These are phyloP conservation scores for Zeuzera pyrina DNA, from an alignment of 2,888 invertebrate species.

Conservation along the genomic window DNA sequence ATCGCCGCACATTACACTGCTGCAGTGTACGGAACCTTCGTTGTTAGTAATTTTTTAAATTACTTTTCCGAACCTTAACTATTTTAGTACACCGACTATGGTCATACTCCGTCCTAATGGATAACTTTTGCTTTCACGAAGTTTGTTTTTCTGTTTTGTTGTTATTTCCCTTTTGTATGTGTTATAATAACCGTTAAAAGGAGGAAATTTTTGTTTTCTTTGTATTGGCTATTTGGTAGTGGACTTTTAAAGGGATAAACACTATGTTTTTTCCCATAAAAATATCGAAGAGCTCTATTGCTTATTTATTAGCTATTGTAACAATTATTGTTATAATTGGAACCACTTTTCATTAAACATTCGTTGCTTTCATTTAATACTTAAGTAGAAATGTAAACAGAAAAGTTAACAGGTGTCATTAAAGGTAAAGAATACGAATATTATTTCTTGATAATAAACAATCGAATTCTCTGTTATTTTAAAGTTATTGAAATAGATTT, in stretches of 20 bases:
- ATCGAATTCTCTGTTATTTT: too few species aligned
- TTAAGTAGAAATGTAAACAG: too few species aligned
- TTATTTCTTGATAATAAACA: too few species aligned
- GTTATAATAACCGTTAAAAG: constrained; percentile 33
- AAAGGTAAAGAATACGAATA: too few species aligned
- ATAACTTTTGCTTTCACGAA: constrained; percentile 58
- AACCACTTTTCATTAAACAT: too few species aligned
- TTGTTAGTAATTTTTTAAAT: constrained; percentile 62
- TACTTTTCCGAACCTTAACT: constrained; percentile 52
- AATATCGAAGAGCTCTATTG: too few species aligned
- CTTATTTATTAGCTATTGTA: not conserved
- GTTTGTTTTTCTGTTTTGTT: constrained; percentile 44
- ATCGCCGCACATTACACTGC: constrained; percentile 59
- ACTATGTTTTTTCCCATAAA: not conserved
- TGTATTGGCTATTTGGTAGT: constrained; percentile 18
- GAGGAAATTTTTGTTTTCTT: constrained; percentile 31
- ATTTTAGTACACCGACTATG: constrained; percentile 65
- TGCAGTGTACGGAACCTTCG: constrained; percentile 48
- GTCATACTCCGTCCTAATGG: constrained; percentile 52
- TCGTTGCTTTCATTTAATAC: too few species aligned
- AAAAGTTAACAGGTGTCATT: too few species aligned
- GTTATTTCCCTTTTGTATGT: constrained; percentile 31
- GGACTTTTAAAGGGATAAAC: not conserved
- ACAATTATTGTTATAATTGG: not conserved
- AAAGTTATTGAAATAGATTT: too few species aligned